Conservation (phyloP, 2,113 vertebrate species). For the Morone saxatilis region DNA sequence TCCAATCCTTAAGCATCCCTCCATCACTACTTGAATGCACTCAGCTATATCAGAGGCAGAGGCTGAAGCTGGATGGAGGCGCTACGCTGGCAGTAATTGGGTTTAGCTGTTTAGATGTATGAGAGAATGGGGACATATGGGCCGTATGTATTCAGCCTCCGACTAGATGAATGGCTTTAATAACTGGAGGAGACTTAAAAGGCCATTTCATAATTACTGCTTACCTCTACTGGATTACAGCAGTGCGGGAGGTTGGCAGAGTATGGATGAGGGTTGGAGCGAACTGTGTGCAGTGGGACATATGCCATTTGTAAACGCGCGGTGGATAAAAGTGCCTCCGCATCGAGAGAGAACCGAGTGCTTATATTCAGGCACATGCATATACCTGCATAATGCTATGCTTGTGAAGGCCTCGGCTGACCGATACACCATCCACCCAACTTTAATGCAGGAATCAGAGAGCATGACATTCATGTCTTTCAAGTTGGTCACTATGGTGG, state of each 20-base stretch:
- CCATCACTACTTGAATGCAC: constrained; percentile 45
- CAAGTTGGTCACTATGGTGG: neutral
- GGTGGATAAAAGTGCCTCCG: constrained; percentile 18
- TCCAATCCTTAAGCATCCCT: constrained; percentile 45
- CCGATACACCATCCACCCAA: neutral
- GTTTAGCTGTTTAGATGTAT: constrained; percentile 69
- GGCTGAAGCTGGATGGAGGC: constrained; percentile 50
- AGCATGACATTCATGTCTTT: neutral
- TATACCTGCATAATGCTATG: neutral
- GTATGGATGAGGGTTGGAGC: constrained; percentile 42
- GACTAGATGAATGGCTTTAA: constrained; percentile 71
- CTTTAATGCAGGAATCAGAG: neutral
- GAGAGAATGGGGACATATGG: constrained; percentile 60
- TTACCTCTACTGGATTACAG: constrained; percentile 71
- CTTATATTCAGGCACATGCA: constrained; percentile 1
- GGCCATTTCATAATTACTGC: constrained; percentile 81
- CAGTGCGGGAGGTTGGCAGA: constrained; percentile 31
- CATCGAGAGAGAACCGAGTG: constrained; percentile 14
- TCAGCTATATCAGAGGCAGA: constrained; percentile 52
- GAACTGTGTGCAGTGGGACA: constrained; percentile 24
- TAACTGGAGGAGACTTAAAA: constrained; percentile 76
- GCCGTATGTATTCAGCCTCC: constrained; percentile 55
- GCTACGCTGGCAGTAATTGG: constrained; percentile 67
- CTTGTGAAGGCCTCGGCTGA: neutral
- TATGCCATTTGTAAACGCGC: constrained; percentile 54